These are phyloP conservation scores for Lasiurus cinereus DNA, from an alignment of 2,113 vertebrate species.

Conservation along the genomic window DNA sequence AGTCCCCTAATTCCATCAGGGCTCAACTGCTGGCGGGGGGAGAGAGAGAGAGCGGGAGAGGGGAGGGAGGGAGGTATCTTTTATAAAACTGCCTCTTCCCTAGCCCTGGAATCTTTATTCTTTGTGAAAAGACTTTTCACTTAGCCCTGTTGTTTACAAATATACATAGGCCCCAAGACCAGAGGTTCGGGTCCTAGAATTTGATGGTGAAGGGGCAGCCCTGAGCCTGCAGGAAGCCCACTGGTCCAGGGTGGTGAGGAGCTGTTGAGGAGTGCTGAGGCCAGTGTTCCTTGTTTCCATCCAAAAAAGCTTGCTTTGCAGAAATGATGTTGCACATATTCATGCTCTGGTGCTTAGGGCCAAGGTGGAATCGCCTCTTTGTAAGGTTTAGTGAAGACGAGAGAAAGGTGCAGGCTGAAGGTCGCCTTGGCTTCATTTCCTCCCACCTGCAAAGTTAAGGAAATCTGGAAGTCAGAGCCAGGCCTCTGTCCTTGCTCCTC, in stretches of 20 bases:
- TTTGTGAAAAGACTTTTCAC: not conserved
- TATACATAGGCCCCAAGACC: not conserved
- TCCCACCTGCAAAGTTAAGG: not conserved
- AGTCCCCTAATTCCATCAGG: not conserved
- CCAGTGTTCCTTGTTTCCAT: not conserved
- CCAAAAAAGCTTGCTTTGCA: not conserved
- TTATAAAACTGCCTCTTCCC: not conserved
- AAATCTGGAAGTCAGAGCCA: not conserved
- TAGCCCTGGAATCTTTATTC: not conserved
- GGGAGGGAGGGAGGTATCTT: not conserved
- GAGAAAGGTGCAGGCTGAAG: not conserved
- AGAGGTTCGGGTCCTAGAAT: not conserved
- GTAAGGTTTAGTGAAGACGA: not conserved
- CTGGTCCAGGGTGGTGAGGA: too few relatives aligned
- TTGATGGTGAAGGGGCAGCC: not conserved
- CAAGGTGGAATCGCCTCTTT: not conserved
- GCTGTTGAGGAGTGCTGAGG: fast-evolving
- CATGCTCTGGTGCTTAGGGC: not conserved
- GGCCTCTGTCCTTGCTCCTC: not conserved
- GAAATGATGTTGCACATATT: not conserved
- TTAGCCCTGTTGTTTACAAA: not conserved
- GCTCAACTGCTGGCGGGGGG: not conserved
- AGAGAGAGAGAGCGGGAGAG: too few relatives aligned
- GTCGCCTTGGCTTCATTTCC: not conserved
- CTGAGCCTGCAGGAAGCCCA: not conserved